A percentile compares a stretch with the other conserved stretches of the same genome.
Conservation (phyloP, 2,888 invertebrate genomes). For the Pedicia rivosa region DNA sequence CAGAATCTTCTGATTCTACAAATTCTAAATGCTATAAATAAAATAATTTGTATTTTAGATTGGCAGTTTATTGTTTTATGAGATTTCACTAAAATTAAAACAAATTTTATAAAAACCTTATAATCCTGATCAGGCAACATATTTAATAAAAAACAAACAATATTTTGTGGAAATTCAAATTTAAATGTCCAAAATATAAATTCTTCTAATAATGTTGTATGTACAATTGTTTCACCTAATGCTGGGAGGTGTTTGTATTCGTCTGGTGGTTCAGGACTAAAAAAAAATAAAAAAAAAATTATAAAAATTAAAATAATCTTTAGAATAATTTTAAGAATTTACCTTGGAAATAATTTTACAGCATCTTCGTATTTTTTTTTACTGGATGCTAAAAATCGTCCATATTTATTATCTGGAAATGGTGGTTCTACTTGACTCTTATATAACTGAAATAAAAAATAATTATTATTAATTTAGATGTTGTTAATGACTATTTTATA, state of each 20-base stretch:
- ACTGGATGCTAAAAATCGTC: slow-evolving; percentile 54
- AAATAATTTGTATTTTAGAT: too few species aligned
- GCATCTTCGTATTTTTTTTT: slow-evolving; percentile 65
- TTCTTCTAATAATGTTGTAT: slow-evolving; percentile 81
- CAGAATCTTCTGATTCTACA: too few species aligned
- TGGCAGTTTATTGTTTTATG: too few species aligned
- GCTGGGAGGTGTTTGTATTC: slow-evolving; percentile 69
- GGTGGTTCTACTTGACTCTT: slow-evolving; percentile 49
- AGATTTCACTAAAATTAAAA: too few species aligned
- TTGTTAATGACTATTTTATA: too few species aligned
- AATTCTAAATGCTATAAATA: too few species aligned
- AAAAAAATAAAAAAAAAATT: slow-evolving; percentile 6
- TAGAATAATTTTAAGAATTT: slow-evolving; percentile 13
- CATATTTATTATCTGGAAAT: slow-evolving; percentile 51
- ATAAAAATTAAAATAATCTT: slow-evolving; percentile 3
- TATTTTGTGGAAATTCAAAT: slow-evolving; percentile 92
- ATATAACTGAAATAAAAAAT: slow-evolving; percentile 41
- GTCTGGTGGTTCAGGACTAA: slow-evolving; percentile 45
- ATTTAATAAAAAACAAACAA: slow-evolving; percentile 86
- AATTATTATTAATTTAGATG: too few species aligned
- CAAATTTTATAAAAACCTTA: too few species aligned
- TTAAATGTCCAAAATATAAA: slow-evolving; percentile 96
- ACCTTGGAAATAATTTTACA: slow-evolving; percentile 59
- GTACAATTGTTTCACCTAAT: slow-evolving; percentile 58
- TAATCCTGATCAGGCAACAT: slow-evolving; percentile 91